Evolutionary conservation across 2,888 invertebrate genomes (phyloP).

Genomic region (Ferrisia virgata): DNA sequence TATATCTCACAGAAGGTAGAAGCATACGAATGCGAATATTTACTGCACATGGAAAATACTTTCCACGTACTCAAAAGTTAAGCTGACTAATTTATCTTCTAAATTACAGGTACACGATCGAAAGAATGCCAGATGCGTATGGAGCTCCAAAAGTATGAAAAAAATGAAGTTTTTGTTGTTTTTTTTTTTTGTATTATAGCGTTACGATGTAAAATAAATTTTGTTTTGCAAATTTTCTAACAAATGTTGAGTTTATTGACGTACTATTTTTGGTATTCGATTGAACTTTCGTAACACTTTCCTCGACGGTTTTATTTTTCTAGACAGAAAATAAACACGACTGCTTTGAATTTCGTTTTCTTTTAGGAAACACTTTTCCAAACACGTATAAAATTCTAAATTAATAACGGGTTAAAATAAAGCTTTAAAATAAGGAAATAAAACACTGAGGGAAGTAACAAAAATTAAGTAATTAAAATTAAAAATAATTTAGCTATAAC

Average conservation of each 20-base stretch:
- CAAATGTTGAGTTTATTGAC: neutral
- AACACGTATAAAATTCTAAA: neutral
- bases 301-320: no score
- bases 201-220: neutral
- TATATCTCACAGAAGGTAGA: constrained; percentile 77
- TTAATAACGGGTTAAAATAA: neutral
- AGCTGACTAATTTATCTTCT: constrained; percentile 22
- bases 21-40: neutral
- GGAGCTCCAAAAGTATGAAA: constrained; percentile 71
- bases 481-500: neutral
- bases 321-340: neutral
- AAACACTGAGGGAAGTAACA: neutral
- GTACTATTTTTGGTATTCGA: neutral
- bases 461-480: neutral
- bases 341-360: neutral
- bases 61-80: neutral
- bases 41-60: neutral
- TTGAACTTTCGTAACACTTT: neutral
- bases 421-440: neutral
- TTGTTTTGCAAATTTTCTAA: neutral
- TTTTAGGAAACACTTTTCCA: neutral
- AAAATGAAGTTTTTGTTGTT: neutral
- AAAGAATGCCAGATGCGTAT: constrained; percentile 98
- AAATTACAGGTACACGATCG: constrained; percentile 74
- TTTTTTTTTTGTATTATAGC: neutral